Conservation (phyloP, 53 echinoderm and acorn worm genomes). For the Holothuria leucospilota region DNA sequence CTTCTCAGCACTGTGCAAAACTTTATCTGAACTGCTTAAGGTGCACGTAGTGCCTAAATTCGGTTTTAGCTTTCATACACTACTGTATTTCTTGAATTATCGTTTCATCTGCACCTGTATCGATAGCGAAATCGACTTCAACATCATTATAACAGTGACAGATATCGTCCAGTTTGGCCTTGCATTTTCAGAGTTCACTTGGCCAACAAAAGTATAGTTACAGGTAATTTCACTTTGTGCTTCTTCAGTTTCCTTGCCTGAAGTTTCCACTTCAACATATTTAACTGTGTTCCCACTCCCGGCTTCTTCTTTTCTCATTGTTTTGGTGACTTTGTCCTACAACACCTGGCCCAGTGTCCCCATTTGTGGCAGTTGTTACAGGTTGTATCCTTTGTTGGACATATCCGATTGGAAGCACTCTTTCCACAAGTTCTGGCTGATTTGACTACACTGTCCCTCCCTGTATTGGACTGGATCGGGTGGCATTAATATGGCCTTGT, state of each 20-base stretch:
- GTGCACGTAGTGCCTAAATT: background rate
- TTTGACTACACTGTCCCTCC: background rate
- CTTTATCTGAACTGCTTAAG: background rate
- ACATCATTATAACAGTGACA: background rate
- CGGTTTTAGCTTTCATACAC: background rate
- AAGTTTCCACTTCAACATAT: background rate
- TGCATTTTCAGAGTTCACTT: slow-evolving; percentile 1
- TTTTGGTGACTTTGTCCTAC: too few species aligned
- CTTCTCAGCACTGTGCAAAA: slow-evolving; percentile 29
- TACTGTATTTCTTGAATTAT: slow-evolving; percentile 29
- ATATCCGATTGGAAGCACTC: background rate
- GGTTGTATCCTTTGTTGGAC: background rate
- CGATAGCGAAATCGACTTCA: background rate
- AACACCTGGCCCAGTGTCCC: background rate
- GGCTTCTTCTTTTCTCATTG: too few species aligned
- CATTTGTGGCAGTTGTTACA: background rate
- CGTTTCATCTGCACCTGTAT: slow-evolving; percentile 27
- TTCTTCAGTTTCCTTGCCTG: background rate
- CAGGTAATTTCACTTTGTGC: background rate
- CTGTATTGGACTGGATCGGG: background rate
- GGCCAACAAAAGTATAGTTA: slow-evolving; percentile 4
- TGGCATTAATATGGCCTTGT: background rate
- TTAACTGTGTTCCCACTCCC: too few species aligned
- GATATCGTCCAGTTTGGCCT: background rate
- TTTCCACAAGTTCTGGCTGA: background rate